phyloP scores from a whole-genome alignment of 2,113 vertebrate genomes.

The Anarhynchus alexandrinus region DNA sequence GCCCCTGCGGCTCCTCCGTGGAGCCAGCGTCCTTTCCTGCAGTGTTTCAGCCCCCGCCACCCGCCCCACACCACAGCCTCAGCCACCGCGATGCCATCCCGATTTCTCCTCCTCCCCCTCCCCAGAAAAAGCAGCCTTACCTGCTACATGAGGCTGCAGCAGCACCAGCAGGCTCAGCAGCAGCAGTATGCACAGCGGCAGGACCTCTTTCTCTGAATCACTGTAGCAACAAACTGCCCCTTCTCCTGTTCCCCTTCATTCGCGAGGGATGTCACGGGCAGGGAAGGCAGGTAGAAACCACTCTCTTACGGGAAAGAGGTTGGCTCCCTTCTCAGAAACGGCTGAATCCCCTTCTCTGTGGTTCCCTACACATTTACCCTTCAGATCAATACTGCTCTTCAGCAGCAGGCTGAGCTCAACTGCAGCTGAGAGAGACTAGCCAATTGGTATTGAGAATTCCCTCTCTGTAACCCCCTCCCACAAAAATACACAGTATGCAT shows the following conservation, averaged over 20 bases:
- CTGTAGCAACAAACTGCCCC: conserved; percentile 6
- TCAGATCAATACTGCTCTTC: conserved; percentile 67
- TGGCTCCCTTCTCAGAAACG: conserved; percentile 55
- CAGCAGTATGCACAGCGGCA: not conserved
- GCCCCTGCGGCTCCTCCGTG: not conserved
- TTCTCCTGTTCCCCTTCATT: not conserved
- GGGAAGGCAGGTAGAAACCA: conserved; percentile 38
- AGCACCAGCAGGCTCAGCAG: not conserved
- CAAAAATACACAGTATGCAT: conserved; percentile 65
- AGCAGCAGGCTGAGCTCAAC: conserved; percentile 64
- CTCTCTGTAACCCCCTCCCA: conserved; percentile 66
- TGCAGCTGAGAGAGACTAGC: conserved; percentile 67
- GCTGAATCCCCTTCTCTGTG: conserved; percentile 12
- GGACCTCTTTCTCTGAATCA: not conserved
- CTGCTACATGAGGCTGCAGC: conserved; percentile 44
- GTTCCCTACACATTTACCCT: conserved; percentile 65
- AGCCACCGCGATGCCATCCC: not conserved
- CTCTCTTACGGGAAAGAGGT: conserved; percentile 65
- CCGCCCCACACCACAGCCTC: not conserved
- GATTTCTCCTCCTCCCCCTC: not conserved
- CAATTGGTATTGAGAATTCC: conserved; percentile 74
- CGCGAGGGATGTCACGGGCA: not conserved
- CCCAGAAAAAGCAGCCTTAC: conserved; percentile 25
- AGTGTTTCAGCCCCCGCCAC: not conserved
- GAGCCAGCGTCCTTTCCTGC: not conserved